Evolutionary conservation across 2,797 vertebrate species (phyloP).

Genomic region (Mycteria americana): DNA sequence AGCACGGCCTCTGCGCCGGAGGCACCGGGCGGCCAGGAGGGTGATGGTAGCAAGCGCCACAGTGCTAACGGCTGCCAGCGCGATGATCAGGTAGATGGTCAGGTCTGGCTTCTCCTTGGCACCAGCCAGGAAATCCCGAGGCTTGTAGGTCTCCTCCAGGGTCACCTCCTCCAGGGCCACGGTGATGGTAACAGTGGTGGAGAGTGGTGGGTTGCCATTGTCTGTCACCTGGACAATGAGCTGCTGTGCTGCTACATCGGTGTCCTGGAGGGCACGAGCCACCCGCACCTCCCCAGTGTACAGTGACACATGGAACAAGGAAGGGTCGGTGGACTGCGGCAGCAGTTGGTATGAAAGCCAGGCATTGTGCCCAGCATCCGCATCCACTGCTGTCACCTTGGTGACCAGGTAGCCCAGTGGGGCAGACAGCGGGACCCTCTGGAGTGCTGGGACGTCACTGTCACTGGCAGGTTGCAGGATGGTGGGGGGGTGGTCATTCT

Average conservation of each 20-base stretch:
- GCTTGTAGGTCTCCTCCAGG: slow-evolving; percentile 69
- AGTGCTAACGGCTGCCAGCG: slow-evolving; percentile 85
- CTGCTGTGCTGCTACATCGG: slow-evolving; percentile 80
- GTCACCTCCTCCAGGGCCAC: slow-evolving; percentile 84
- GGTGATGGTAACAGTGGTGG: slow-evolving; percentile 83
- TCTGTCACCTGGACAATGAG: slow-evolving; percentile 86
- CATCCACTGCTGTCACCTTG: slow-evolving; percentile 92
- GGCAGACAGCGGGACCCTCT: slow-evolving; percentile 83
- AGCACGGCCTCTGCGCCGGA: slow-evolving; percentile 72
- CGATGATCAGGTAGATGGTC: slow-evolving; percentile 93
- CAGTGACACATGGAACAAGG: slow-evolving; percentile 84
- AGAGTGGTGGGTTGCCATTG: slow-evolving; percentile 85
- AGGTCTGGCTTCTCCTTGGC: slow-evolving; percentile 83
- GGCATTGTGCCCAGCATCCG: slow-evolving; percentile 92
- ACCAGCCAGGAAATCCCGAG: slow-evolving; percentile 77
- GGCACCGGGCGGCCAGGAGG: slow-evolving; percentile 85
- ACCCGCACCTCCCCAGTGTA: slow-evolving; percentile 89
- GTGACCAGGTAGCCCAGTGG: slow-evolving; percentile 85
- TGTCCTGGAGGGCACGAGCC: slow-evolving; percentile 81
- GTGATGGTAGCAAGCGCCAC: slow-evolving; percentile 88
- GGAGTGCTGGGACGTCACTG: slow-evolving; percentile 74
- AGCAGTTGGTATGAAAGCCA: slow-evolving; percentile 90
- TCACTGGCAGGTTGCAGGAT: slow-evolving; percentile 83
- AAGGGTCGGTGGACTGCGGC: slow-evolving; percentile 82
- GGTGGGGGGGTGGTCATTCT: slow-evolving; percentile 90